Percentiles rank a stretch among this genome's conserved stretches.
Evolutionary conservation across 2,888 invertebrate genomes (phyloP).

Genomic region (Cantharis rufa): DNA sequence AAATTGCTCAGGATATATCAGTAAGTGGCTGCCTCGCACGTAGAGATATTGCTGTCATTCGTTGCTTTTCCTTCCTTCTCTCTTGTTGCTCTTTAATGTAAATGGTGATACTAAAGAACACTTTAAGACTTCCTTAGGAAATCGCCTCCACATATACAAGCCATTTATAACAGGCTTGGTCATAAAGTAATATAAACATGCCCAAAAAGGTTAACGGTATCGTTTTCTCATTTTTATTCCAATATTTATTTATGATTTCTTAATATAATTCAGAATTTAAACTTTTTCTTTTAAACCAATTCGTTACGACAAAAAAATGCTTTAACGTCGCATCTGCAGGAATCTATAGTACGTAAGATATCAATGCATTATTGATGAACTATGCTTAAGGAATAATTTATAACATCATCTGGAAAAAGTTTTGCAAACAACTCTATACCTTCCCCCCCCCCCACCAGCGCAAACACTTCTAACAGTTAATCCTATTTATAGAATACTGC

Average conservation of each 20-base stretch:
- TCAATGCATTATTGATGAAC: too few species aligned
- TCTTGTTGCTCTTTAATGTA: slow-evolving; percentile 33
- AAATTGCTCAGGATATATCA: slow-evolving; percentile 52
- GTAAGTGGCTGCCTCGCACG: slow-evolving; percentile 47
- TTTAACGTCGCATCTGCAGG: too few species aligned
- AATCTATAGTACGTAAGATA: too few species aligned
- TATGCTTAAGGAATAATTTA: too few species aligned
- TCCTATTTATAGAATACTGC: too few species aligned
- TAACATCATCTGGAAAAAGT: too few species aligned
- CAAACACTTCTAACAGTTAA: too few species aligned
- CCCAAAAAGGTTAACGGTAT: slow-evolving; percentile 8
- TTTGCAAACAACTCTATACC: too few species aligned
- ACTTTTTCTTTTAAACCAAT: background rate
- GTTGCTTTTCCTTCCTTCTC: slow-evolving; percentile 34
- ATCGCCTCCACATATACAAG: slow-evolving; percentile 24
- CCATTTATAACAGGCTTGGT: slow-evolving; percentile 21
- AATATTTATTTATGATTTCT: background rate
- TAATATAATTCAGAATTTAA: background rate
- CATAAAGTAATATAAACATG: slow-evolving; percentile 20
- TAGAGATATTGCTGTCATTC: slow-evolving; percentile 49
- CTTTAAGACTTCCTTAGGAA: slow-evolving; percentile 30
- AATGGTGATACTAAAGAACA: slow-evolving; percentile 30
- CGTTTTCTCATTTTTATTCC: background rate
- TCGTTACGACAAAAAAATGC: background rate
- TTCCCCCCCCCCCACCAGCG: too few species aligned